Evolutionary conservation across 2,113 vertebrate species (phyloP).

Genomic region (Hippopotamus amphibius): DNA sequence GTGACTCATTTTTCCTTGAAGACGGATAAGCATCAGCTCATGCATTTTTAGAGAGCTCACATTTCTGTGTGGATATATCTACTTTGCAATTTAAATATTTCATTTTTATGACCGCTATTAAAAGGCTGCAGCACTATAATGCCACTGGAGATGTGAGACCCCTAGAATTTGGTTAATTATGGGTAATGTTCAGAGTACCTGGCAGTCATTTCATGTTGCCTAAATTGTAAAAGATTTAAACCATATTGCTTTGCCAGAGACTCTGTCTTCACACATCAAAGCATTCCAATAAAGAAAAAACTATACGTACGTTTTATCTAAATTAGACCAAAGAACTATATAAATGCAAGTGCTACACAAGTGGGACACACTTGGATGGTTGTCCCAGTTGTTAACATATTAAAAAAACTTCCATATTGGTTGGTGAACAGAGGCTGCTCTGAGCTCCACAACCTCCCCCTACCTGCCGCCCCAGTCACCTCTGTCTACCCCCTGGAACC

Average conservation of each 20-base stretch:
- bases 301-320: conserved; percentile 26
- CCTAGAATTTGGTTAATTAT: neutral
- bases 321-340: conserved; percentile 52
- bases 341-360: neutral
- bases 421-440: conserved; percentile 32
- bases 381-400: neutral
- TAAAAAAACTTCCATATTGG: neutral
- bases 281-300: conserved; percentile 40
- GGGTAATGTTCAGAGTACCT: conserved; percentile 35
- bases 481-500: neutral
- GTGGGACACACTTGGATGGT: neutral
- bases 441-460: neutral
- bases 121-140: conserved; percentile 48
- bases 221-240: conserved; percentile 48
- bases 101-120: conserved; percentile 51
- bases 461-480: neutral
- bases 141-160: neutral
- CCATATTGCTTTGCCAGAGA: neutral
- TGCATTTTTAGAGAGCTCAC: conserved; percentile 72
- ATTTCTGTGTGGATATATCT: conserved; percentile 65
- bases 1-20: conserved; percentile 76
- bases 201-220: conserved; percentile 8
- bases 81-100: conserved; percentile 75
- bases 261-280: conserved; percentile 47
- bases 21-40: conserved; percentile 52